Conservation (phyloP, 2,113 vertebrate genomes). For the Centropus unirufus region DNA sequence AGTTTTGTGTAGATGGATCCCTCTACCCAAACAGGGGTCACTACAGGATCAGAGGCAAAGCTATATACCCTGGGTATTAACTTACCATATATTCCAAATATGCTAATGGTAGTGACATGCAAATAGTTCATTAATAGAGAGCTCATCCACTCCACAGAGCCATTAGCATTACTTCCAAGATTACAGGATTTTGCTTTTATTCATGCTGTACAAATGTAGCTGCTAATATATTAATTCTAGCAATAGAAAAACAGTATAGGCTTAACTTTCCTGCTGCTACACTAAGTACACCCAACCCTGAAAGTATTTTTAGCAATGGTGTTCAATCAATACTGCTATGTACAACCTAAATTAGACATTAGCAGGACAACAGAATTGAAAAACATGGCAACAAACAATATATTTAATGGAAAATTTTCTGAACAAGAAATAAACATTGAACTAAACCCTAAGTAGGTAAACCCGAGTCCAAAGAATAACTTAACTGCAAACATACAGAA, state of each 20-base stretch:
- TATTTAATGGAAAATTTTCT: background rate
- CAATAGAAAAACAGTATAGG: conserved; percentile 28
- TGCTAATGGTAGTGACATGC: background rate
- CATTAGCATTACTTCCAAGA: background rate
- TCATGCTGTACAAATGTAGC: background rate
- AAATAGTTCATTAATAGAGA: background rate
- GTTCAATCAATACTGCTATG: conserved; percentile 71
- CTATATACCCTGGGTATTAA: background rate
- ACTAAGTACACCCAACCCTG: conserved; percentile 51
- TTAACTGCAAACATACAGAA: background rate
- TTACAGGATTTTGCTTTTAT: background rate
- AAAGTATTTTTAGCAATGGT: conserved; percentile 75
- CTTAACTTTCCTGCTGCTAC: conserved; percentile 43
- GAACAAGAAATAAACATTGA: background rate
- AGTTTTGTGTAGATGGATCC: background rate
- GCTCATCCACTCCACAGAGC: background rate
- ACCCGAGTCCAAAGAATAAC: background rate
- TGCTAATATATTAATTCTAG: conserved; percentile 25
- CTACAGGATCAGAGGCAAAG: background rate
- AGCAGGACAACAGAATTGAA: conserved; percentile 50
- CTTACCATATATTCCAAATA: background rate
- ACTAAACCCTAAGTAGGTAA: background rate
- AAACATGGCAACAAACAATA: conserved; percentile 51
- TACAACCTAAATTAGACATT: conserved; percentile 65
- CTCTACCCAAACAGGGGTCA: background rate